Evolutionary conservation across 2,888 invertebrate species (phyloP).

Genomic region (Molorchus minor): DNA sequence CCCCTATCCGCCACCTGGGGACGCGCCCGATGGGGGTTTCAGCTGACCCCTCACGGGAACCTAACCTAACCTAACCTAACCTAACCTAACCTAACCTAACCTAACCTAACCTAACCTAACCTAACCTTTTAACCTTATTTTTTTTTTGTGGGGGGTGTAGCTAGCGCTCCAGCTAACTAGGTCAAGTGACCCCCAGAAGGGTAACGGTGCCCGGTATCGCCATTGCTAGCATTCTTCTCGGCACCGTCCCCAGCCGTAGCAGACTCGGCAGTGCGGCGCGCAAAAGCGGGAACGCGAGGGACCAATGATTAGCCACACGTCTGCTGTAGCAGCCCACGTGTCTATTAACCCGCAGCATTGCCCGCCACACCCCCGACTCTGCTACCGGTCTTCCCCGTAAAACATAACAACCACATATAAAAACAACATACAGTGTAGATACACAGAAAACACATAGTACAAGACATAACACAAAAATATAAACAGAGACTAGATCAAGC

Average conservation of each 20-base stretch:
- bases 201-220: background rate
- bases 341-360: too few relatives aligned
- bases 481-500: too few relatives aligned
- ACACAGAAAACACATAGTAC: too few relatives aligned
- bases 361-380: too few relatives aligned
- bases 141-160: background rate
- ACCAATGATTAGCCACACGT: background rate
- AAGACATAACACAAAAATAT: too few relatives aligned
- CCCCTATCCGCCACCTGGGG: too few relatives aligned
- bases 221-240: background rate
- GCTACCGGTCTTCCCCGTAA: too few relatives aligned
- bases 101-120: background rate
- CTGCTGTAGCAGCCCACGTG: background rate
- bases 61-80: background rate
- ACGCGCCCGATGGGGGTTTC: too few relatives aligned
- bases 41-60: background rate
- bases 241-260: background rate
- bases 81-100: background rate
- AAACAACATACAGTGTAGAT: too few relatives aligned
- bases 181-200: background rate
- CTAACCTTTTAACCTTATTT: background rate
- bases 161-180: too few relatives aligned
- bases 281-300: background rate
- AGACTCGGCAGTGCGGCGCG: background rate
- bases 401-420: too few relatives aligned